Evolutionary conservation across 2,113 vertebrate genomes (phyloP), one percentile per base, ranked within the genome.

Genomic region (Albula goreensis): DNA sequence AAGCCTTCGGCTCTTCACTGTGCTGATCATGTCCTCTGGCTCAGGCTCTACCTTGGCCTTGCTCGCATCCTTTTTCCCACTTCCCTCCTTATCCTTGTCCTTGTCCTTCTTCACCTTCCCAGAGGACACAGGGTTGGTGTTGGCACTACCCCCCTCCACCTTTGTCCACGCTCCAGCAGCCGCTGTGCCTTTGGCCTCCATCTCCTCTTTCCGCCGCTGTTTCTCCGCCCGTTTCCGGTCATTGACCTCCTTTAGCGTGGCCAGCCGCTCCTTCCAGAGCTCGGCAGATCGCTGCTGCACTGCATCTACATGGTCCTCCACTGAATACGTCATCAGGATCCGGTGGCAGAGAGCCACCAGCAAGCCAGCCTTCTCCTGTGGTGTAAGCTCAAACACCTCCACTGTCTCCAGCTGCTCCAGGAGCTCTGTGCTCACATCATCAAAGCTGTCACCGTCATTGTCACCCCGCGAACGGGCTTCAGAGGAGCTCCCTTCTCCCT

Each of bases 241-340:
- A 0, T 99, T 99, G 87, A 96, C 97, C 88, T 98, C 97, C 91
- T 99, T 99, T 81, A 98, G 87, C 81, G 97, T 92, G 0, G 98
- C 98, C 0, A 99, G 91, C 1, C 98, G 96, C 86, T 99, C 98
- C 91, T 97, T 98, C 97, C 98, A 99, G 56, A 99, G 89, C 90
- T 99, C 98, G 0, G 96, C 97, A 0, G 98, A 97, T 0, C 93
- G 93, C 83, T 98, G 97, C 88, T 98, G 98, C 87, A 95, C 96
- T 15, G 96, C 91, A 9, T 99, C 98, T 60, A 99, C 96, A 0
- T 99, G 97, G 89, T 99, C 98, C 90, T 98, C 97, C 83, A 99
- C 97, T 0, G 98, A 99, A 89, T 99, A 99, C 0, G 98, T 99
- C 98, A 99, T 99, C 0, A 99, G 96, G 70, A 99, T 99, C 25